Conservation (phyloP, 2,797 vertebrate genomes). For the Petrocephalus sullivani region DNA sequence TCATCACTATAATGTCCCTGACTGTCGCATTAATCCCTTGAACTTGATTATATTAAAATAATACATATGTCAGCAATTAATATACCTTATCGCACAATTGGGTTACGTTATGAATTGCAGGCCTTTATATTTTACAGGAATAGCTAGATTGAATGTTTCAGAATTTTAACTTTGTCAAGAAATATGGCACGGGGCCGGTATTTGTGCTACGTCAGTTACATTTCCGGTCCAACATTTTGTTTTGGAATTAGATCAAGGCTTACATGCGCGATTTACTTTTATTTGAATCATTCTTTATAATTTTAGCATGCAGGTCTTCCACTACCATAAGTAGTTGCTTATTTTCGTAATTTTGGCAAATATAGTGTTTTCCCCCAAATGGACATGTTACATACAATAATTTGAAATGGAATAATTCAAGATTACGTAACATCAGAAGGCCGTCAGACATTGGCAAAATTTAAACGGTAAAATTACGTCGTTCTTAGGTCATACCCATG, state of each 20-base stretch:
- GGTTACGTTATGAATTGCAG: neutral
- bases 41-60: conserved; percentile 4
- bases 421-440: conserved; percentile 6
- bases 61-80: conserved; percentile 8
- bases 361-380: neutral
- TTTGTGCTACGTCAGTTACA: neutral
- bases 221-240: neutral
- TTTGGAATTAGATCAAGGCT: neutral
- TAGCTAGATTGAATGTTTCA: neutral
- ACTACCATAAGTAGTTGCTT: neutral
- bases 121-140: neutral
- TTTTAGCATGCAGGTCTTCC: neutral
- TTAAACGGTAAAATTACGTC: neutral
- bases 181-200: neutral
- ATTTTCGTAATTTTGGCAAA: neutral
- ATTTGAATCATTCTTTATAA: neutral
- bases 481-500: neutral
- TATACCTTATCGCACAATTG: neutral
- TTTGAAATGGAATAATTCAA: neutral
- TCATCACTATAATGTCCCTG: neutral
- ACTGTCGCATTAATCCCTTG: neutral
- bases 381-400: neutral
- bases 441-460: neutral
- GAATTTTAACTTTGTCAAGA: neutral
- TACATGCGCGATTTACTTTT: neutral